Evolutionary conservation across 2,113 vertebrate genomes (phyloP).

Genomic region (Acinonyx jubatus): DNA sequence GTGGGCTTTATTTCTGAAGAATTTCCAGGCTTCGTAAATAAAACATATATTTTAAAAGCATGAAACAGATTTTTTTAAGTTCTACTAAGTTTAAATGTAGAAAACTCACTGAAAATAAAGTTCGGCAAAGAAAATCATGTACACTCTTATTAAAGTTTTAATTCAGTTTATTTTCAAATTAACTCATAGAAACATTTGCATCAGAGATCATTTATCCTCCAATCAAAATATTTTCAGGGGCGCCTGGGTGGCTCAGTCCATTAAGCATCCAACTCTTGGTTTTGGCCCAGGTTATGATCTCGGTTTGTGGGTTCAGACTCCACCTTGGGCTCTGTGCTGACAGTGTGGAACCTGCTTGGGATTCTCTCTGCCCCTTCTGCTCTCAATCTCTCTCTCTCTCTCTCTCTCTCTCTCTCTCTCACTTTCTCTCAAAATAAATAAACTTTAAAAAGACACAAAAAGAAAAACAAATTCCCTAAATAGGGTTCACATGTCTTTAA

Average conservation of each 20-base stretch:
- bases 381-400: too few species aligned
- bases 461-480: neutral
- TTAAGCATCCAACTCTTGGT: too few species aligned
- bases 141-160: neutral
- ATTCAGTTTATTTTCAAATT: neutral
- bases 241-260: too few species aligned
- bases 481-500: neutral
- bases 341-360: too few species aligned
- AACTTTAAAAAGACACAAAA: too few species aligned
- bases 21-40: neutral
- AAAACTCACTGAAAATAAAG: neutral
- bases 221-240: neutral
- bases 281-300: too few species aligned
- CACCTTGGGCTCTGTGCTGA: too few species aligned
- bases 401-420: too few species aligned
- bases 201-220: neutral
- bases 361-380: too few species aligned
- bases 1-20: neutral
- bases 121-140: neutral
- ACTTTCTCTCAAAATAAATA: too few species aligned
- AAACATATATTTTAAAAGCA: conserved; percentile 12
- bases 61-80: neutral
- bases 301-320: too few species aligned
- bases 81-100: neutral
- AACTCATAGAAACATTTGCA: neutral